These are phyloP conservation scores for Psittacula echo DNA, from an alignment of 2,797 vertebrate species.

Conservation along the genomic window DNA sequence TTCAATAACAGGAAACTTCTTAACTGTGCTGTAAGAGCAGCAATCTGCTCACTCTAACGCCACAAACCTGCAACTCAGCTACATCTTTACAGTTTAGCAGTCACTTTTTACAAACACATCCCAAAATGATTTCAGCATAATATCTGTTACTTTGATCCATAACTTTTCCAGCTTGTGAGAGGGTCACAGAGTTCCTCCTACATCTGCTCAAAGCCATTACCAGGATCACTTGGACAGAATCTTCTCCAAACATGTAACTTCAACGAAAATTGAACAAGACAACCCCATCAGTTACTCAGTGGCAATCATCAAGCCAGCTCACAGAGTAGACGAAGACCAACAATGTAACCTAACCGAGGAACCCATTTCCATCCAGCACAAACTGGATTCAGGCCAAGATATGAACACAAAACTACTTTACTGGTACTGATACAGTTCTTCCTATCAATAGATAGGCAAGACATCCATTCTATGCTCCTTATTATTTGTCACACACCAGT, in stretches of 20 bases:
- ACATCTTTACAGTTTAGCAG: not conserved
- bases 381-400: not conserved
- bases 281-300: not conserved
- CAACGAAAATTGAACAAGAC: not conserved
- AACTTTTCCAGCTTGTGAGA: not conserved
- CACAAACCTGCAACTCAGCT: not conserved
- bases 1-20: not conserved
- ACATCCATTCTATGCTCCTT: not conserved
- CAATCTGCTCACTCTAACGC: not conserved
- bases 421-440: not conserved
- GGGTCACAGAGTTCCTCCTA: not conserved
- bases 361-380: not conserved
- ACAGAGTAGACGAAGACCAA: not conserved
- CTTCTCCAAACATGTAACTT: not conserved
- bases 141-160: not conserved
- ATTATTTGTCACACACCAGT: not conserved
- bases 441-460: rapidly evolving
- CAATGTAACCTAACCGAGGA: not conserved
- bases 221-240: not conserved
- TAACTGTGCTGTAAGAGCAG: not conserved
- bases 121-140: not conserved
- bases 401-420: not conserved
- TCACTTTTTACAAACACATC: not conserved
- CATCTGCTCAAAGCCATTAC: not conserved
- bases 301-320: not conserved